Evolutionary conservation across 2,797 vertebrate species (phyloP), one percentile per base, ranked within the genome.

Genomic region (Clarias laeviceps): DNA sequence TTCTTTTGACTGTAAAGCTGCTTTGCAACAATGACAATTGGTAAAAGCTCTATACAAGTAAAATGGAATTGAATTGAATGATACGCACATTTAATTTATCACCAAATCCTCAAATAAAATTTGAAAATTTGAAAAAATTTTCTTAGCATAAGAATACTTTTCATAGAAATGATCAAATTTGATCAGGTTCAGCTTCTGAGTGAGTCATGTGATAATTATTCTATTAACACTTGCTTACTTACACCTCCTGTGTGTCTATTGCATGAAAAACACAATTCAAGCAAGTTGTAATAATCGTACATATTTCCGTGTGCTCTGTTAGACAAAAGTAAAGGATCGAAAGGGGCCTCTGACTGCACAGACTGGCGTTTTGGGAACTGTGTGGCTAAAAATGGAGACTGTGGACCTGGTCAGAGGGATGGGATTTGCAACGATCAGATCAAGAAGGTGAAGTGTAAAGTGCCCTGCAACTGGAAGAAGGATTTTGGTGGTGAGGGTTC

Each of bases 391-490:
- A 96, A 94, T 90, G 96, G 96, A 50, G 96, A 97, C 92, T 98
- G 97, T 7, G 97, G 97, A 12, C 37, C 87, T 18, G 97, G 97
- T 17, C 92, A 93, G 83, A 94, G 97, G 0, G 96, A 97, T 80
- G 97, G 97, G 3, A 94, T 94, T 82, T 98, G 97, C 89, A 94
- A 96, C 59, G 93, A 95, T 1, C 96, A 97, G 92, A 96, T 90
- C 14, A 96, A 93, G 92, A 96, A 94, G 84, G 89, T 97, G 83
- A 97, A 96, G 87, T 97, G 96, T 92, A 95, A 95, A 92, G 95
- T 98, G 68, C 97, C 96, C 3, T 98, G 96, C 94, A 98, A 97
- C 95, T 97, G 97, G 97, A 98, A 97, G 91, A 98, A 97, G 90
- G 92, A 96, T 45, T 97, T 97, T 86, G 97, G 97, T 94, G 96